Base-by-base conservation (phyloP, 2,797 vertebrate species). In the Botia kubotai region DNA sequence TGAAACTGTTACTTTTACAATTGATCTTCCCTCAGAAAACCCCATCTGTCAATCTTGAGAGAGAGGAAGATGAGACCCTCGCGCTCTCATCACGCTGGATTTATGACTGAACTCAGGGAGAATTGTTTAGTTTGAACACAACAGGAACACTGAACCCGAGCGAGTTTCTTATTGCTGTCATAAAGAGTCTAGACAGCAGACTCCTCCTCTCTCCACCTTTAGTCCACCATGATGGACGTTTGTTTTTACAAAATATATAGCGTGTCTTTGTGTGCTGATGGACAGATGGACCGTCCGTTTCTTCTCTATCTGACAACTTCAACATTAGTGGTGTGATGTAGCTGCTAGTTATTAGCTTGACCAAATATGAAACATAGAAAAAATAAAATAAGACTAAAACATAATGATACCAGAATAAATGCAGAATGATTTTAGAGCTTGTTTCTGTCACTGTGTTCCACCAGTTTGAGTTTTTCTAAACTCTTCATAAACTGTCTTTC, bases 131-230 rank as follows among this genome's bases (percentile, higher is more conserved):
- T 95, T 94, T 96, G 94, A 96, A 92, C 87, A 93, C 90, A 95
- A 95, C 92, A 94, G 94, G 95, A 96, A 95, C 94, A 93, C 89
- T 88, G 94, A 92, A 94, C 97, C 96, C 94, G 94, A 93, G 93
- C 94, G 93, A 92, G 94, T 91, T 95, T 97, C 95, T 98, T 98
- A 99, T 97, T 97, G 97, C 96, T 88, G 95, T 94, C 92, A 97
- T 99, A 99, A 99, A 99, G 89, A 94, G 97, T 99, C 98, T 99
- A 99, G 98, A 99, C 98, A 95, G 94, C 95, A 94, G 96, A 95
- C 96, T 96, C 91, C 89, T 90, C 89, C 73, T 77, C 75, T 81
- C 73, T 90, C 87, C 89, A 91, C 90, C 91, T 92, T 89, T 88
- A 87, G 79, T 87, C 84, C 43, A 86, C 85, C 77, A 39, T 78